phyloP scores from a whole-genome alignment of 2,113 vertebrate genomes.

The Pygoscelis antarcticus region DNA sequence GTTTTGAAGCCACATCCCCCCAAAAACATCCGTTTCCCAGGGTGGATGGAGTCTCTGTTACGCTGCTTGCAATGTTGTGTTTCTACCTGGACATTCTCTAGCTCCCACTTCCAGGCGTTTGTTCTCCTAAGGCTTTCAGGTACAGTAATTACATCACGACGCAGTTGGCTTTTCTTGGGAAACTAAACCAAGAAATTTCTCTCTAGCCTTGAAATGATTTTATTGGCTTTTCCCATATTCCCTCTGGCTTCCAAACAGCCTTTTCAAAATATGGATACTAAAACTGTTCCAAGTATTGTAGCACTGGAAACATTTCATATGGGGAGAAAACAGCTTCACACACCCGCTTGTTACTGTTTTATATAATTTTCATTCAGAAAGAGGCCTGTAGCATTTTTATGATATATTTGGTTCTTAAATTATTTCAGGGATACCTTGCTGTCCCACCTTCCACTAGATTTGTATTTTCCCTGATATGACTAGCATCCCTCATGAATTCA shows the following conservation, averaged over 20 bases:
- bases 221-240: not conserved
- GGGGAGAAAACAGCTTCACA: not conserved
- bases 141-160: not conserved
- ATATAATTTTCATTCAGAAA: not conserved
- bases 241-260: not conserved
- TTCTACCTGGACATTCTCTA: not conserved
- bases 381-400: not conserved
- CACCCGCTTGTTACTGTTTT: not conserved
- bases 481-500: not conserved
- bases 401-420: not conserved
- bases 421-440: not conserved
- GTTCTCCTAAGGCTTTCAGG: not conserved
- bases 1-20: not conserved
- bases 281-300: not conserved
- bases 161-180: not conserved
- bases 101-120: not conserved
- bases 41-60: not conserved
- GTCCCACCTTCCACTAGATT: not conserved
- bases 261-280: not conserved
- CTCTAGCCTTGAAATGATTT: not conserved
- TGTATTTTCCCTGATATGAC: not conserved
- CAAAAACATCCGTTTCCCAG: not conserved
- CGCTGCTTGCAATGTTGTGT: accelerated
- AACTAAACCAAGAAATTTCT: not conserved
- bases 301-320: not conserved